Evolutionary conservation across 2,113 vertebrate species (phyloP), one percentile per base, ranked within the genome.

Genomic region (Phalacrocorax carbo): DNA sequence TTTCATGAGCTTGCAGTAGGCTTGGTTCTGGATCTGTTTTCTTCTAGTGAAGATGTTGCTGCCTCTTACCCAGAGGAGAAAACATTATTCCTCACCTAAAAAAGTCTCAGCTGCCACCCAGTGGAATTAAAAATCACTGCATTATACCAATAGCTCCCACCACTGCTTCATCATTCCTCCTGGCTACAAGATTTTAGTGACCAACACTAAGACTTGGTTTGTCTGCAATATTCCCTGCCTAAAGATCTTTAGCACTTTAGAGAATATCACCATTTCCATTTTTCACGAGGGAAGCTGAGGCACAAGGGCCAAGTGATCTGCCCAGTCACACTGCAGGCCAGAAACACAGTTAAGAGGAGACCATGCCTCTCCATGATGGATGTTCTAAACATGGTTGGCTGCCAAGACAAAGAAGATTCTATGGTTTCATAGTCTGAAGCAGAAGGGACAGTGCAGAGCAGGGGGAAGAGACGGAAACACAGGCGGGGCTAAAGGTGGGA

Each of bases 41-140:
- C 20, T 70, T 85, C 70, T 18, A 27, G 25, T 2, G 21, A 44
- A 61, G 70, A 61, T 62, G 27, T 40, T 38, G 23, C 15, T 72
- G 5, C n/a, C 30, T 46, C 69, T 72, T 66, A 62, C 16, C 27
- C 58, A 58, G 49, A 71, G 69, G 23, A 48, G 61, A 79, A 77
- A 72, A 25, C 42, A 16, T 75, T 60, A 52, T 46, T 79, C 11
- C 44, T 42, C 81, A 87, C 46, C 77, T 69, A 89, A 88, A 77
- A 79, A 82, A 97, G 91, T 76, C 89, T 96, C 86, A 97, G 84
- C 83, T 95, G 96, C 96, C 97, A 95, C 96, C 97, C 96, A 96
- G 95, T 95, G 97, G 97, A 94, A 91, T 77, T 68, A 55, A 25
- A 82, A 80, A 71, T 91, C 20, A 32, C 70, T 97, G 86, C 96